These are phyloP conservation scores for Syngnathoides biaculeatus DNA, from an alignment of 2,113 vertebrate species.

Conservation along the genomic window DNA sequence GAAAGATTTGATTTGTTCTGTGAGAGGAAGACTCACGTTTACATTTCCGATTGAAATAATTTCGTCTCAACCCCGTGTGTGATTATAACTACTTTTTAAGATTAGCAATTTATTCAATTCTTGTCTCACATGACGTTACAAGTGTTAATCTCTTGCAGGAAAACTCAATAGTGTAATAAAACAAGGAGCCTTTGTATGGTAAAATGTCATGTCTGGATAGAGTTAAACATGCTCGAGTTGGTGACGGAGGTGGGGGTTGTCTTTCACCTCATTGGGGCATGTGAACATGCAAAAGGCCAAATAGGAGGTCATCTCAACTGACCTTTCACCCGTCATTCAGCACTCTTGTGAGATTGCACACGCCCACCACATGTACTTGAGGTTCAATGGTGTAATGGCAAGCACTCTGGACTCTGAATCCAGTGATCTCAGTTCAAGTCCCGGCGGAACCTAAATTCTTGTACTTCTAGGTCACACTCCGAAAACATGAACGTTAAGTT, in stretches of 20 bases:
- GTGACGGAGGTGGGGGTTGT: conserved; percentile 24
- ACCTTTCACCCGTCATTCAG: conserved; percentile 45
- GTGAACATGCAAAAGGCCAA: conserved; percentile 49
- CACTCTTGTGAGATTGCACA: neutral
- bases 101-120: neutral
- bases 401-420: conserved; percentile 84
- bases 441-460: conserved; percentile 64
- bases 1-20: no score
- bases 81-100: neutral
- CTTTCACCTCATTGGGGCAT: conserved; percentile 42
- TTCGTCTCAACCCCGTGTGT: neutral
- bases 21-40: no score
- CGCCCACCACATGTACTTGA: conserved; percentile 19
- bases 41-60: neutral
- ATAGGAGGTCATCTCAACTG: conserved; percentile 22
- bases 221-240: neutral
- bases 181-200: neutral
- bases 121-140: neutral
- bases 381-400: conserved; percentile 83
- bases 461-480: neutral
- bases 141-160: neutral
- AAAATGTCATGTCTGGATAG: neutral
- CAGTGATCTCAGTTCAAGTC: conserved; percentile 80
- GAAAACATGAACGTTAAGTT: neutral
- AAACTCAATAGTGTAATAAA: no score